Evolutionary conservation across 2,888 invertebrate genomes (phyloP), one percentile per base, ranked within the genome.

Genomic region (Stegana nigrithorax): DNA sequence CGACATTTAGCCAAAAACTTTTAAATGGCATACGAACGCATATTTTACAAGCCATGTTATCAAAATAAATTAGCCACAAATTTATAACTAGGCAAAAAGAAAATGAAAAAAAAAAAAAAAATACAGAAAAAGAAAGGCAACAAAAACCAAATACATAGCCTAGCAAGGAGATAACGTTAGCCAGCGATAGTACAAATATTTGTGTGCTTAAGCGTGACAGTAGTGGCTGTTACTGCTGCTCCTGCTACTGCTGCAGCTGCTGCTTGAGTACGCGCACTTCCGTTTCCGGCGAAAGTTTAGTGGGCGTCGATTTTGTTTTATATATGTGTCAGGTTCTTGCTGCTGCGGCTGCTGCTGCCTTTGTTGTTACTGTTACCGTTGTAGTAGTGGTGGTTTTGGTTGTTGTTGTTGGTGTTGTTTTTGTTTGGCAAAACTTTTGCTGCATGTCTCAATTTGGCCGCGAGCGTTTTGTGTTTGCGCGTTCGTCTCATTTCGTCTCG

Each of bases 381-480:
- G 42, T 29, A 7, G 29, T 14, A 4, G 4, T 42, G 42, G 7
- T 42, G n/a, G 4, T 42, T 42, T 42, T 32, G 8, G 1, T 32
- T 32, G 1, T 32, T 42, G 1, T 42, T 42, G 1, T 42, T 14
- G n/a, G 17, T 29, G 12, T 42, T 51, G 26, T 27, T 51, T 51
- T 12, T 12, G n/a, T 25, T n/a, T 50, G 50, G n/a, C 47, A 10
- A 7, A 6, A 29, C 29, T 29, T 29, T 36, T 36, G 50, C 26
- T 4, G 25, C 53, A 53, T 53, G 29, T 53, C 53, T 29, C 19
- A 53, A 53, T 19, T 53, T 53, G 29, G 53, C 53, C 53, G 17
- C n/a, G 32, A 53, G 29, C 53, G 29, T 7, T 53, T 29, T 29
- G 23, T 25, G 12, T 42, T 10, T 23, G 47, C 14, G 2, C 47